These are phyloP conservation scores for Calypte anna DNA, from an alignment of 2,113 vertebrate genomes.

Conservation along the genomic window DNA sequence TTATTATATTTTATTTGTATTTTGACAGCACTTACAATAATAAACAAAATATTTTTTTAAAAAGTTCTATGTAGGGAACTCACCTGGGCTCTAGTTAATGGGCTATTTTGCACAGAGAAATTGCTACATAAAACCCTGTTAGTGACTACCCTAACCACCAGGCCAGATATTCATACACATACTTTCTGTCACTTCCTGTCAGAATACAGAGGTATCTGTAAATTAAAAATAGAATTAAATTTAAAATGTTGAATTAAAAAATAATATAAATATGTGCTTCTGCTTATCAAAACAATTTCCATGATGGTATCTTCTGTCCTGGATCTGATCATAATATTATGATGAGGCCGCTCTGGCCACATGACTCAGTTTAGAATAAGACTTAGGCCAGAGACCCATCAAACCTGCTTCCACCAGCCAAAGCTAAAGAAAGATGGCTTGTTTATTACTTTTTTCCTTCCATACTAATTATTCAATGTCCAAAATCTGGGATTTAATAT, in stretches of 20 bases:
- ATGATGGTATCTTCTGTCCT: rapidly evolving
- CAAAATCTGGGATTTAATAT: background rate
- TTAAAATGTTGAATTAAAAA: background rate
- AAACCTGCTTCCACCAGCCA: background rate
- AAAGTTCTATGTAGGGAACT: background rate
- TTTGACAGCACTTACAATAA: background rate
- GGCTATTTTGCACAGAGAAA: background rate
- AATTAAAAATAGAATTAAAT: background rate
- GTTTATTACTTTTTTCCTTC: background rate
- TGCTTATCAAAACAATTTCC: background rate
- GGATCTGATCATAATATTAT: background rate
- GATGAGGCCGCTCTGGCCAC: background rate
- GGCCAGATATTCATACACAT: background rate
- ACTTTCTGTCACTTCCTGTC: background rate
- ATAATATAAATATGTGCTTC: rapidly evolving
- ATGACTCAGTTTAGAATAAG: background rate
- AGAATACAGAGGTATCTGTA: background rate
- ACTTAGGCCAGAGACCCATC: background rate
- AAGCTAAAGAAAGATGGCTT: background rate
- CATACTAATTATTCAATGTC: background rate
- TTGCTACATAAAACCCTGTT: background rate
- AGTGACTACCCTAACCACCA: background rate
- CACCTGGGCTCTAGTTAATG: background rate
- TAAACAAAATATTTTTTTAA: background rate
- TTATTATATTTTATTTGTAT: background rate